phyloP scores from a whole-genome alignment of 2,113 vertebrate genomes.

The Equus quagga region DNA sequence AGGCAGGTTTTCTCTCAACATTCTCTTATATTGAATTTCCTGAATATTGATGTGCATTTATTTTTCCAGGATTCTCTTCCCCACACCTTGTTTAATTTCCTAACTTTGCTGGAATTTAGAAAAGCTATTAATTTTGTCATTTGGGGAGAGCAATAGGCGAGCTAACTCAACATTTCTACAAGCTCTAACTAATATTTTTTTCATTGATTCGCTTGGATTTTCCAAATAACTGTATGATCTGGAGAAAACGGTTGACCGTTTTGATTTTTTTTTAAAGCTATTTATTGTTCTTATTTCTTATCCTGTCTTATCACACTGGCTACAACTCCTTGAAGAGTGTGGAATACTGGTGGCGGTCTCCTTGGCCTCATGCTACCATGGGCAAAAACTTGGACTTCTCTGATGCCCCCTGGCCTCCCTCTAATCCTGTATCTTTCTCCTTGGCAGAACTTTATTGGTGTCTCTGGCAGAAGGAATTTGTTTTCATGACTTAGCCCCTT shows the following conservation, averaged over 20 bases:
- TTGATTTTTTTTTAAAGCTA: background rate
- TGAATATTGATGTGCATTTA: background rate
- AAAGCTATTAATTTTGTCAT: background rate
- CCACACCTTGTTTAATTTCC: background rate
- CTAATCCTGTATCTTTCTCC: background rate
- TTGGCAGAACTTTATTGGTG: background rate
- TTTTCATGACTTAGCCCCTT: background rate
- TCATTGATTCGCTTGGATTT: background rate
- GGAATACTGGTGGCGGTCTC: background rate
- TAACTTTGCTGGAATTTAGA: background rate
- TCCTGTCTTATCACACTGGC: background rate
- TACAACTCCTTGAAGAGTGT: background rate
- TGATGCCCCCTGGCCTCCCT: too few relatives aligned
- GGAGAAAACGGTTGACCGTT: background rate
- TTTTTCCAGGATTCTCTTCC: background rate
- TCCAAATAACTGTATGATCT: background rate
- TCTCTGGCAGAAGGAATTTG: background rate
- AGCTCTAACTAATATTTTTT: background rate
- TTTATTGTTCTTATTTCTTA: background rate
- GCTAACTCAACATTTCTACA: background rate
- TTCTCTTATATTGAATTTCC: background rate
- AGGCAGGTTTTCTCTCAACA: background rate
- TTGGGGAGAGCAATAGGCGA: background rate
- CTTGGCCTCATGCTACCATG: background rate
- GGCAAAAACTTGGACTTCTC: rapidly evolving